phyloP scores from a whole-genome alignment of 2,113 vertebrate genomes.

The Cyanocitta stelleri region DNA sequence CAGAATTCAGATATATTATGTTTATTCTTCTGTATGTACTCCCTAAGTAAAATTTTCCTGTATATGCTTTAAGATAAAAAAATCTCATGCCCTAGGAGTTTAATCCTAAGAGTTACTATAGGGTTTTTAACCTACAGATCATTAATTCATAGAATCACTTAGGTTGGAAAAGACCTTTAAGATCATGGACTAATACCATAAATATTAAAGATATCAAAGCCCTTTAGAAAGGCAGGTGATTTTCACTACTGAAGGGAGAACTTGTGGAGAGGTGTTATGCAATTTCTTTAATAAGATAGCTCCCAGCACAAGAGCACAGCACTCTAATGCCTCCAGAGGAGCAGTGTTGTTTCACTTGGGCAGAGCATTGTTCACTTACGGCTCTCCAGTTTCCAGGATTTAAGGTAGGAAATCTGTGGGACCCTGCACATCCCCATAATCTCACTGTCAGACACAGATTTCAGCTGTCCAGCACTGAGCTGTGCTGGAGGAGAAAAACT shows the following conservation, averaged over 20 bases:
- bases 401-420: neutral
- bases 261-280: neutral
- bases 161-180: neutral
- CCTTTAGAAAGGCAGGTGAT: neutral
- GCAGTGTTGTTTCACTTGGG: neutral
- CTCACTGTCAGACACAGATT: neutral
- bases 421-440: neutral
- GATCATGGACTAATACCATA: neutral
- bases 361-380: neutral
- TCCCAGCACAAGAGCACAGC: neutral
- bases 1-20: neutral
- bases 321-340: neutral
- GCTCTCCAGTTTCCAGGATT: neutral
- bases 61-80: neutral
- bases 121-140: neutral
- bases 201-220: neutral
- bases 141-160: neutral
- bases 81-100: neutral
- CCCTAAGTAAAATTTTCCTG: neutral
- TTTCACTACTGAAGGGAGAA: neutral
- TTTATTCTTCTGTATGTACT: neutral
- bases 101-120: neutral
- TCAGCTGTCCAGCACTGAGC: neutral
- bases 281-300: neutral
- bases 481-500: neutral